Percentiles rank a stretch among this genome's conserved stretches.
Evolutionary conservation across 2,113 vertebrate genomes (phyloP).

Genomic region (Spizaetus ornatus): DNA sequence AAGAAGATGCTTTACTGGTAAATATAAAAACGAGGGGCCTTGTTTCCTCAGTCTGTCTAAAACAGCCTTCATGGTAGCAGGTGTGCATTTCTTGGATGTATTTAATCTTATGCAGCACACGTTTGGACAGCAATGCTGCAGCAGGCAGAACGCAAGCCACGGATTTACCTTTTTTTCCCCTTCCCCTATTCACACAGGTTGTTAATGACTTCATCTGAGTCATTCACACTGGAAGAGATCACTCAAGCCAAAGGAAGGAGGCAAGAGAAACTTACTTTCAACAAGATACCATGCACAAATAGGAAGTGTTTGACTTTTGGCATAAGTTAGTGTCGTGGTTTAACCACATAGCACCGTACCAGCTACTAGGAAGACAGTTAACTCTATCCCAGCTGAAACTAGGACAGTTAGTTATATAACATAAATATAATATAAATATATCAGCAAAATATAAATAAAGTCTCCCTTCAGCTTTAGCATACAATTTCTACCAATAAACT

Average conservation of each 20-base stretch:
- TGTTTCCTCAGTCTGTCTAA: background rate
- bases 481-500: background rate
- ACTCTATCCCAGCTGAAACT: no score
- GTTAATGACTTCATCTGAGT: background rate
- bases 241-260: background rate
- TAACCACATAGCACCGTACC: no score
- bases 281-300: background rate
- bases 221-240: background rate
- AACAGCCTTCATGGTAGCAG: background rate
- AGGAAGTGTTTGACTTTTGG: background rate
- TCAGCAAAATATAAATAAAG: background rate
- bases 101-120: background rate
- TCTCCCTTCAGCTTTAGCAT: background rate
- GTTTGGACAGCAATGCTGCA: background rate
- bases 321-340: background rate
- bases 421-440: background rate
- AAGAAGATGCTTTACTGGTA: background rate
- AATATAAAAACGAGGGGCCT: background rate
- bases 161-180: background rate
- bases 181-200: background rate
- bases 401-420: background rate
- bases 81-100: background rate
- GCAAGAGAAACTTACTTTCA: background rate
- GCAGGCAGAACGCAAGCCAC: background rate
- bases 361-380: no score